Evolutionary conservation across 2,888 invertebrate species (phyloP).

Genomic region (Rhingia campestris): DNA sequence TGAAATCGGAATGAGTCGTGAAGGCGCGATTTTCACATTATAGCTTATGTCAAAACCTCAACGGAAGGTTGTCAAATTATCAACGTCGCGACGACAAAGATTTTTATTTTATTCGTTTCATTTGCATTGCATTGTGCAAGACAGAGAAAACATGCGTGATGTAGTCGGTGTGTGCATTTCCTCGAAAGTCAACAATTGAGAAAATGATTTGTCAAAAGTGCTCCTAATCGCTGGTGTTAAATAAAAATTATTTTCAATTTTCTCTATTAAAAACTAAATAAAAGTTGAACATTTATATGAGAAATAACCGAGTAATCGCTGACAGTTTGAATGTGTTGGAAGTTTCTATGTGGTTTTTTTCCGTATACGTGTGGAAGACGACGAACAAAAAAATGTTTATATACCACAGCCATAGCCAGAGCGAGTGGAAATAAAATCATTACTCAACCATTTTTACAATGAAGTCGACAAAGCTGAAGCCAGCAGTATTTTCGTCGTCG

Average conservation of each 20-base stretch:
- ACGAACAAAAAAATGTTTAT: slow-evolving; percentile 52
- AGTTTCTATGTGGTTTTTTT: slow-evolving; percentile 51
- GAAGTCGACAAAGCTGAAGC: slow-evolving; percentile 55
- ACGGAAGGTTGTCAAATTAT: slow-evolving; percentile 59
- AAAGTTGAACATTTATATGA: slow-evolving; percentile 35
- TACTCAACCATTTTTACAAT: slow-evolving; percentile 70
- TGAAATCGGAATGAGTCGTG: slow-evolving; percentile 47
- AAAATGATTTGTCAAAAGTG: slow-evolving; percentile 50
- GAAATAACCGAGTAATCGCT: slow-evolving; percentile 54
- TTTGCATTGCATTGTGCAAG: slow-evolving; percentile 34
- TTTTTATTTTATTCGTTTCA: slow-evolving; percentile 34
- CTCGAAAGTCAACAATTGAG: slow-evolving; percentile 59
- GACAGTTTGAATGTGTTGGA: slow-evolving; percentile 52
- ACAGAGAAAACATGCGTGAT: slow-evolving; percentile 46
- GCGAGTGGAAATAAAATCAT: slow-evolving; percentile 67
- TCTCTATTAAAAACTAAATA: slow-evolving; percentile 34
- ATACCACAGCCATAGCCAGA: slow-evolving; percentile 47
- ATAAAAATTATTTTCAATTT: slow-evolving; percentile 21
- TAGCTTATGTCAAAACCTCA: slow-evolving; percentile 54
- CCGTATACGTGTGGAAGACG: slow-evolving; percentile 49
- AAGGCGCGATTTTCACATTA: slow-evolving; percentile 47
- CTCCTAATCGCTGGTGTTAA: slow-evolving; percentile 9
- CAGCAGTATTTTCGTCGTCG: slow-evolving; percentile 59
- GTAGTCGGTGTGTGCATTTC: slow-evolving; percentile 46
- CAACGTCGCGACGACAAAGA: slow-evolving; percentile 33